phyloP scores from a whole-genome alignment of 2,888 invertebrate genomes.

The Callyntrura sp. region DNA sequence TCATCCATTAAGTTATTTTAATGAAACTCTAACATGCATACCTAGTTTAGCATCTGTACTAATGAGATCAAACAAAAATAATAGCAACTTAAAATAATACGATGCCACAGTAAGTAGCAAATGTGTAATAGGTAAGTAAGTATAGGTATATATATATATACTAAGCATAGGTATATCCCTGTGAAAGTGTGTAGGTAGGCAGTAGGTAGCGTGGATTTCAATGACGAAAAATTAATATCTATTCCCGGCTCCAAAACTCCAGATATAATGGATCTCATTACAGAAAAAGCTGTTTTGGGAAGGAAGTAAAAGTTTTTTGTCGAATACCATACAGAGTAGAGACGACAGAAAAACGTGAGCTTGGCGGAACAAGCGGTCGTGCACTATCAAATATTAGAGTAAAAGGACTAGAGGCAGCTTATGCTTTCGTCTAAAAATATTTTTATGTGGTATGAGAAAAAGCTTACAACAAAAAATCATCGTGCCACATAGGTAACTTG shows the following conservation, averaged over 20 bases:
- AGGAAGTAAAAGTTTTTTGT: background rate
- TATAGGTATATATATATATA: too few relatives aligned
- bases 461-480: conserved; percentile 12
- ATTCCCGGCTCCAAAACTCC: background rate
- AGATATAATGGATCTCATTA: conserved; percentile 46
- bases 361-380: background rate
- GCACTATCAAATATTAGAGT: conserved; percentile 38
- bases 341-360: conserved; percentile 12
- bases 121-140: too few relatives aligned
- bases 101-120: too few relatives aligned
- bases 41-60: background rate
- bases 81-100: background rate
- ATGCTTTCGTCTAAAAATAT: background rate
- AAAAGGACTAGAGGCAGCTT: conserved; percentile 45
- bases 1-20: background rate
- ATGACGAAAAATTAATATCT: conserved; percentile 18
- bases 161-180: too few relatives aligned
- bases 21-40: background rate
- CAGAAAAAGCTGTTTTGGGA: conserved; percentile 31
- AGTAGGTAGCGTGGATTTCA: background rate
- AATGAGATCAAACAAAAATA: background rate
- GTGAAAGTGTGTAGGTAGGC: background rate
- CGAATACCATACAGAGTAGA: conserved; percentile 2
- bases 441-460: background rate
- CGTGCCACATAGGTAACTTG: background rate